Conservation (phyloP, 2,113 vertebrate genomes). For the Syngnathoides biaculeatus region DNA sequence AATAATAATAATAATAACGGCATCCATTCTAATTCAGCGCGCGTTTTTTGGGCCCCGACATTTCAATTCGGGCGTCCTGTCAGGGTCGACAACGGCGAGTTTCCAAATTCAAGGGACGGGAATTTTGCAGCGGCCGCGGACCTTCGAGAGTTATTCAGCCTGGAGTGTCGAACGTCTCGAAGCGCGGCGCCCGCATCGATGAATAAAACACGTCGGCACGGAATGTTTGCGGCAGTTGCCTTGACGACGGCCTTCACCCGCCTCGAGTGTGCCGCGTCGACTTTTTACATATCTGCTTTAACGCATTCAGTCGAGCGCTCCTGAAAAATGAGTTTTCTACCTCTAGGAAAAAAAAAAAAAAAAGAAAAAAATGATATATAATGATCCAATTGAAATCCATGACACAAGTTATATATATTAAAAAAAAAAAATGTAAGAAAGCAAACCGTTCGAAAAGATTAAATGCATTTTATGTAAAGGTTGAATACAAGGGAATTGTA, state of each 20-base stretch:
- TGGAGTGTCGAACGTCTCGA: background rate
- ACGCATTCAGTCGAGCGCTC: background rate
- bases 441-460: background rate
- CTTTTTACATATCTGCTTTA: background rate
- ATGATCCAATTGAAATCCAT: too few species aligned
- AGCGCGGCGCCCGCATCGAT: background rate
- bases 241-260: constrained; percentile 1
- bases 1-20: background rate
- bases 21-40: constrained; percentile 49
- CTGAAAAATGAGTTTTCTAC: background rate
- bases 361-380: background rate
- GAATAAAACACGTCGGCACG: background rate
- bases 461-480: background rate
- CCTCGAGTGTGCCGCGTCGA: background rate
- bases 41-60: constrained; percentile 59
- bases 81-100: constrained; percentile 47
- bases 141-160: background rate
- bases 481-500: background rate
- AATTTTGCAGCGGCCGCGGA: background rate
- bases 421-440: background rate
- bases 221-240: constrained; percentile 1
- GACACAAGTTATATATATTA: background rate
- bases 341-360: background rate
- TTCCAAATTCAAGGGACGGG: background rate
- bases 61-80: constrained; percentile 62